Percentiles rank a stretch among this genome's conserved stretches.
Conservation (phyloP, 2,113 vertebrate species). For the Sciurus niger region DNA sequence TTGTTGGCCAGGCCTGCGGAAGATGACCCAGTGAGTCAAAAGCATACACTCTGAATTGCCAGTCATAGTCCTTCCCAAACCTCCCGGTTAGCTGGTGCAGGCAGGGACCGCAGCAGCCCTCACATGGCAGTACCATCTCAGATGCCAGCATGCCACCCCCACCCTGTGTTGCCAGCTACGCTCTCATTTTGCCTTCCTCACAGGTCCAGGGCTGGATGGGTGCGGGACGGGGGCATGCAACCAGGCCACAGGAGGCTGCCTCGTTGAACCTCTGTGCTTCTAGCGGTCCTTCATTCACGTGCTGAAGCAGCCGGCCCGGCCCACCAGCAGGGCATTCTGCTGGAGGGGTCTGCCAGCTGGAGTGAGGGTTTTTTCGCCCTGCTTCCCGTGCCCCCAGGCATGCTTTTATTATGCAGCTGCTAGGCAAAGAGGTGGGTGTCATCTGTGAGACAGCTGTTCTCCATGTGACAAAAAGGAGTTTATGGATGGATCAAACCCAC, state of each 20-base stretch:
- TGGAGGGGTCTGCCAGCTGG: not conserved
- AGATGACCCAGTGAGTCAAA: not conserved
- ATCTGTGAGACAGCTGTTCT: conserved; percentile 9
- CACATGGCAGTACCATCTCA: not conserved
- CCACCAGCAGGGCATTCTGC: not conserved
- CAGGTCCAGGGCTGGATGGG: not conserved
- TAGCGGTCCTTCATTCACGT: not conserved
- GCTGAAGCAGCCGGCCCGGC: accelerated
- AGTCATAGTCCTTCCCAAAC: not conserved
- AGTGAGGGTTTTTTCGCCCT: not conserved
- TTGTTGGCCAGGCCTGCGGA: not conserved
- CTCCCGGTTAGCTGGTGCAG: not conserved
- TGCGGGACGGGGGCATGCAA: not conserved
- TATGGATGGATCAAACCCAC: not conserved
- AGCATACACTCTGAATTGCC: not conserved
- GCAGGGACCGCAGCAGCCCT: not conserved
- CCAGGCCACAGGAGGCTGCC: not conserved
- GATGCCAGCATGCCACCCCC: not conserved
- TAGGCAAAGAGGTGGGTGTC: not conserved
- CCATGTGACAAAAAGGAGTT: not conserved
- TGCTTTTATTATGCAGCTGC: not conserved
- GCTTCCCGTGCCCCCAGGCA: not conserved
- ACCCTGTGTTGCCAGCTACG: accelerated
- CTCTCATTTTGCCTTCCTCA: not conserved
- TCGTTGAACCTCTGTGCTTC: not conserved